Evolutionary conservation across 1,140 invertebrate genomes (phyloP).

Genomic region (Aphelenchoides besseyi): DNA sequence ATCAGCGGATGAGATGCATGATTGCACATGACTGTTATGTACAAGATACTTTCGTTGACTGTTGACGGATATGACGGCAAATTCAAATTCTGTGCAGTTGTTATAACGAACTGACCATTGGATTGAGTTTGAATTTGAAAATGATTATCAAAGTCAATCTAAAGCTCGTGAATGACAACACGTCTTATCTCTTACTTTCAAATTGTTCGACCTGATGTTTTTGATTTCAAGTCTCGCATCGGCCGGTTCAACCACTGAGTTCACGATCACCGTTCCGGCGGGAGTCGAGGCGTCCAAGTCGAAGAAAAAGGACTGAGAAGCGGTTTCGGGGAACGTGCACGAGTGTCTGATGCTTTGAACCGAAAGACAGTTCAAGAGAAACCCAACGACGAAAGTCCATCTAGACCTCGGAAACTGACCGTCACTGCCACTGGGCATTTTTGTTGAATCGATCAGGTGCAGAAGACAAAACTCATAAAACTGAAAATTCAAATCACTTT

Average conservation of each 20-base stretch:
- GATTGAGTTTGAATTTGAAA: background rate
- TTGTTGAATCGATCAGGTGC: too few relatives aligned
- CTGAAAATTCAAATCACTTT: too few relatives aligned
- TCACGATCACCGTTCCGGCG: constrained; percentile 43
- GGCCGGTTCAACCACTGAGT: constrained; percentile 58
- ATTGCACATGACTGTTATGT: constrained; percentile 58
- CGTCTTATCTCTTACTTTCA: constrained; percentile 26
- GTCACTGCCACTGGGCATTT: background rate
- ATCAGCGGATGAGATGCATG: constrained; percentile 52
- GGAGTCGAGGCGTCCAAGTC: constrained; percentile 48
- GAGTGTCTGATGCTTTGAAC: too few relatives aligned
- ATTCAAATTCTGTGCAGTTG: constrained; percentile 24
- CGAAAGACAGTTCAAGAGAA: constrained; percentile 2
- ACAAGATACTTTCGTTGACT: constrained; percentile 56
- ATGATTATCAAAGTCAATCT: background rate
- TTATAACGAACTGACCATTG: constrained; percentile 56
- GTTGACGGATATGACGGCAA: constrained; percentile 56
- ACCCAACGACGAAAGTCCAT: too few relatives aligned
- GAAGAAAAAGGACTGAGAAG: constrained; percentile 53
- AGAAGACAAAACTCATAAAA: too few relatives aligned
- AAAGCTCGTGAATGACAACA: background rate
- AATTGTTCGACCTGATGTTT: constrained; percentile 52
- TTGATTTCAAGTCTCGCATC: constrained; percentile 46
- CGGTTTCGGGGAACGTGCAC: constrained; percentile 52
- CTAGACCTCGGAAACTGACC: too few relatives aligned